Percentiles rank a stretch among this genome's conserved stretches.
These are phyloP conservation scores for Hetaerina americana DNA, from an alignment of 1,140 invertebrate genomes.

Conservation along the genomic window DNA sequence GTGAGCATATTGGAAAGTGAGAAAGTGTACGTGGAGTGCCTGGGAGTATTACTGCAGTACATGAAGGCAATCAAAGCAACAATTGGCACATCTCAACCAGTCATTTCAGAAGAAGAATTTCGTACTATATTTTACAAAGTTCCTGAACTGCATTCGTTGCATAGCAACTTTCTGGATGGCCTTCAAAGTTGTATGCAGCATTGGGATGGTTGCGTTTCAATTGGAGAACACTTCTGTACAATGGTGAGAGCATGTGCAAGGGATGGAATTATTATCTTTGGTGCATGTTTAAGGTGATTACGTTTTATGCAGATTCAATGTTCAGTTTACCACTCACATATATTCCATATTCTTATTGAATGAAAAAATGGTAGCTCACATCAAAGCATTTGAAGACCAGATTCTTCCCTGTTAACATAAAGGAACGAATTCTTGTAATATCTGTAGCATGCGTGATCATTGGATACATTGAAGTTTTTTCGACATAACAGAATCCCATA, in stretches of 20 bases:
- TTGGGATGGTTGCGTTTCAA: conserved; percentile 50
- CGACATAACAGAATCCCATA: too few relatives aligned
- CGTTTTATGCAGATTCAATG: too few relatives aligned
- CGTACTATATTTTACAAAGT: conserved; percentile 88
- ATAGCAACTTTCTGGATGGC: conserved; percentile 66
- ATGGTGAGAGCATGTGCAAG: conserved; percentile 39
- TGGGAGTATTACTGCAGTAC: conserved; percentile 75
- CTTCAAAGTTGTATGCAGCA: conserved; percentile 46
- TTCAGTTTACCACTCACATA: too few relatives aligned
- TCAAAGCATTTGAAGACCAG: too few relatives aligned
- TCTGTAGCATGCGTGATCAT: too few relatives aligned
- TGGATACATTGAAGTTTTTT: too few relatives aligned
- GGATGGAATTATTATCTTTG: too few relatives aligned
- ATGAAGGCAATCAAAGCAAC: conserved; percentile 86
- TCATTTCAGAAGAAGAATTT: conserved; percentile 78
- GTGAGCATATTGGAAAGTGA: conserved; percentile 84
- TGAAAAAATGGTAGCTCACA: too few relatives aligned
- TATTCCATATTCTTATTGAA: too few relatives aligned
- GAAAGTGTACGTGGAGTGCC: conserved; percentile 74
- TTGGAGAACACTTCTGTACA: conserved; percentile 71
- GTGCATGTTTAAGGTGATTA: too few relatives aligned
- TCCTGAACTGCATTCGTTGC: conserved; percentile 67
- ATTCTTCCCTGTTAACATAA: too few relatives aligned
- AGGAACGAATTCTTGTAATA: too few relatives aligned
- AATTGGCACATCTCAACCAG: conserved; percentile 71